phyloP scores from a whole-genome alignment of 1,140 invertebrate species.

The Lepidurus couesii region DNA sequence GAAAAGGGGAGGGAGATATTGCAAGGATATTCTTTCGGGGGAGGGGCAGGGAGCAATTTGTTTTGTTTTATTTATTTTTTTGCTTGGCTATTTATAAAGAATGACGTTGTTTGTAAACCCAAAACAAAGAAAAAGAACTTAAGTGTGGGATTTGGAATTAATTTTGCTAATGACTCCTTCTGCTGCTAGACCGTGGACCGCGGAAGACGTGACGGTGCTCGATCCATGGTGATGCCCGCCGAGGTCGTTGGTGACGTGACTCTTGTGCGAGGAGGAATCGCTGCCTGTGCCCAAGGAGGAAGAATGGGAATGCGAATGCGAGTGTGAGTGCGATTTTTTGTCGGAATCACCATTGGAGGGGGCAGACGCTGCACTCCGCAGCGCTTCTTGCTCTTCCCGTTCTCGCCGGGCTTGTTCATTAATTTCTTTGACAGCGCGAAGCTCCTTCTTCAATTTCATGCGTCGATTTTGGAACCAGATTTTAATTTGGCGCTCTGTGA shows the following conservation, averaged over 20 bases:
- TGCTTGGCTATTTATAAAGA: background rate
- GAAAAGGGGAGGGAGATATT: background rate
- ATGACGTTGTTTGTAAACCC: background rate
- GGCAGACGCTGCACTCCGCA: background rate
- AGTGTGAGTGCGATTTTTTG: conserved; percentile 30
- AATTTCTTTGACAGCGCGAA: conserved; percentile 86
- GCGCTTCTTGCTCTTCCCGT: conserved; percentile 75
- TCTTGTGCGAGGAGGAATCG: conserved; percentile 18
- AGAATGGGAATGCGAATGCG: conserved; percentile 29
- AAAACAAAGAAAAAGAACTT: conserved; percentile 20
- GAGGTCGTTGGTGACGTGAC: conserved; percentile 9
- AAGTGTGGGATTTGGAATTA: conserved; percentile 26
- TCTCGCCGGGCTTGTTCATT: conserved; percentile 87
- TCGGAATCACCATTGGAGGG: conserved; percentile 24
- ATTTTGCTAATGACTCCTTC: conserved; percentile 34
- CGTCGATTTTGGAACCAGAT: conserved; percentile 96
- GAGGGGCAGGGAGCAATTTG: background rate
- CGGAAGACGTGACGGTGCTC: conserved; percentile 25
- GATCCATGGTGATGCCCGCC: conserved; percentile 31
- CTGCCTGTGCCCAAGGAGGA: conserved; percentile 25
- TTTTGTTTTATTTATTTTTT: background rate
- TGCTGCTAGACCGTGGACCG: conserved; percentile 25
- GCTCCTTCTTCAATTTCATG: conserved; percentile 97
- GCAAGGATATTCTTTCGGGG: background rate
- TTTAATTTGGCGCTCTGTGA: conserved; percentile 94